These are phyloP conservation scores for Excalfactoria chinensis DNA, from an alignment of 2,113 vertebrate genomes.

Conservation along the genomic window DNA sequence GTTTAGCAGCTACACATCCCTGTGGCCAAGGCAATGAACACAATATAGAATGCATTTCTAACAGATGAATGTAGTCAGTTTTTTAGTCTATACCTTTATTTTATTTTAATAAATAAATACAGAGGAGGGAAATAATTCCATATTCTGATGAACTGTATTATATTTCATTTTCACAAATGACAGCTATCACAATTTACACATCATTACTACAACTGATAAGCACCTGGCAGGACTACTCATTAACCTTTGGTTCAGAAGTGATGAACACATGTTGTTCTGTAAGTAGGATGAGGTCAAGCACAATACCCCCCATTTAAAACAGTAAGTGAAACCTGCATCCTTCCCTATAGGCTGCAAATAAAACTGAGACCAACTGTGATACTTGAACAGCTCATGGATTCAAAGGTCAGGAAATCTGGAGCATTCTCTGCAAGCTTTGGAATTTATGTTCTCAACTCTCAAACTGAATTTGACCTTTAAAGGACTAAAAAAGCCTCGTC, in stretches of 20 bases:
- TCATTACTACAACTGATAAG: neutral
- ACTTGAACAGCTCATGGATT: neutral
- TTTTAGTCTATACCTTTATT: neutral
- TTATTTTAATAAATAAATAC: neutral
- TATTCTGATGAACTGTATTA: neutral
- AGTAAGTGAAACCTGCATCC: neutral
- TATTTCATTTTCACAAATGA: neutral
- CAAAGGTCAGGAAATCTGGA: constrained; percentile 37
- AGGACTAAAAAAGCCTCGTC: neutral
- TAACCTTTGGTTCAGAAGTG: neutral
- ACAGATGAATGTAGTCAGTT: neutral
- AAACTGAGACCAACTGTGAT: neutral
- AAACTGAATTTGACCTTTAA: constrained; percentile 38
- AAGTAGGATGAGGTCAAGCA: neutral
- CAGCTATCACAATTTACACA: neutral
- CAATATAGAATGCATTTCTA: neutral
- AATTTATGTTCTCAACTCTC: neutral
- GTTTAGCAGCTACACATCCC: neutral
- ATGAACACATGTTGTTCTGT: neutral
- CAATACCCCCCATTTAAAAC: neutral
- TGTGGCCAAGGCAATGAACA: neutral
- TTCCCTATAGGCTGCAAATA: neutral
- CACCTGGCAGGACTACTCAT: fast-evolving
- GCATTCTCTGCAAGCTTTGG: constrained; percentile 13
- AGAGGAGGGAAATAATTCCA: neutral